Percentiles rank a stretch among this genome's conserved stretches.
Evolutionary conservation across 2,888 invertebrate genomes (phyloP).

Genomic region (Sinohyriopsis cumingii): DNA sequence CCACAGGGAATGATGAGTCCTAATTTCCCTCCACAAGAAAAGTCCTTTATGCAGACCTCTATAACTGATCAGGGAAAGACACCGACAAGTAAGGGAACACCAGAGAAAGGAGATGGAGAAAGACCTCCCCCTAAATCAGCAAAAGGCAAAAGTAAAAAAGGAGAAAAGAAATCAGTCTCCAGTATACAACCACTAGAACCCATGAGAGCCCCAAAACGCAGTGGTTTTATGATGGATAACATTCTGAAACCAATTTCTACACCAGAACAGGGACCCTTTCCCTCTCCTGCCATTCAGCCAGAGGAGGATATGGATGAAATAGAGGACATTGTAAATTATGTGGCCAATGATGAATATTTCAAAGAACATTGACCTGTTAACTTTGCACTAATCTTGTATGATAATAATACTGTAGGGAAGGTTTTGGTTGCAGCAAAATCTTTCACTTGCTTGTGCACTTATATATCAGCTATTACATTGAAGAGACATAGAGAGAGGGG

Average conservation of each 20-base stretch:
- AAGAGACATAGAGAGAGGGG: no score
- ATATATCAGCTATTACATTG: no score
- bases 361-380: conserved; percentile 16
- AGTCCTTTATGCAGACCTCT: conserved; percentile 2
- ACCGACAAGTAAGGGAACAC: neutral
- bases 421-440: neutral
- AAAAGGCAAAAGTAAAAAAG: no score
- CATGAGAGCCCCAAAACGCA: neutral
- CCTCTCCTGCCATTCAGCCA: conserved; percentile 21
- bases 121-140: no score
- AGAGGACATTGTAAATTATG: conserved; percentile 58
- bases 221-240: conserved; percentile 43
- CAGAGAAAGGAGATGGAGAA: no score
- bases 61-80: neutral
- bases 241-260: conserved; percentile 28
- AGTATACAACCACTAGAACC: no score
- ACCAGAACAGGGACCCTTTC: neutral
- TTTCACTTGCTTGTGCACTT: neutral
- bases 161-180: no score
- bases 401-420: neutral
- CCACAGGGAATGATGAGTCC: conserved; percentile 11
- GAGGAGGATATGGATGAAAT: conserved; percentile 54
- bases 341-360: conserved; percentile 50
- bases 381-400: neutral
- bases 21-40: conserved; percentile 10